Conservation (phyloP, 2,888 invertebrate genomes). For the Nomada hirtipes region DNA sequence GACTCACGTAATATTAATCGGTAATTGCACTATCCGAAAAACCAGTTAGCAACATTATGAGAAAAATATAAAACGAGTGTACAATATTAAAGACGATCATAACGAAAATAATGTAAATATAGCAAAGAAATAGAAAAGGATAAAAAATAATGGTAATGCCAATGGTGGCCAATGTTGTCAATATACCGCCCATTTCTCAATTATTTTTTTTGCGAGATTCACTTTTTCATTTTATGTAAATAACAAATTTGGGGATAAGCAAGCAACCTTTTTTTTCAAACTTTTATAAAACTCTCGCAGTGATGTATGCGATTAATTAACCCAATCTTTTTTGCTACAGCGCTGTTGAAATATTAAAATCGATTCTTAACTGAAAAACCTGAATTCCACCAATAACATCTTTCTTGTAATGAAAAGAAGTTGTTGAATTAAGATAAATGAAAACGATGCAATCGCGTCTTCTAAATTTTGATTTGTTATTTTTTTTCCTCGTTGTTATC, state of each 20-base stretch:
- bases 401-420: not conserved
- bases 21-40: slow-evolving; percentile 40
- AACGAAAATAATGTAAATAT: slow-evolving; percentile 52
- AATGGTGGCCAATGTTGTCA: slow-evolving; percentile 49
- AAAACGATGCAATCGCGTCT: not conserved
- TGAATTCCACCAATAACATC: no score
- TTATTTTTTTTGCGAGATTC: slow-evolving; percentile 23
- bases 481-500: not conserved
- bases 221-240: slow-evolving; percentile 22
- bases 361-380: no score
- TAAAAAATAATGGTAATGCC: slow-evolving; percentile 51
- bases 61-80: slow-evolving; percentile 46
- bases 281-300: no score
- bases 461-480: not conserved
- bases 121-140: slow-evolving; percentile 55
- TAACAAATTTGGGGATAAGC: slow-evolving; percentile 25
- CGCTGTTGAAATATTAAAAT: no score
- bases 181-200: slow-evolving; percentile 47
- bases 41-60: slow-evolving; percentile 47
- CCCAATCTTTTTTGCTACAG: no score
- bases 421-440: not conserved
- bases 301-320: no score
- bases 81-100: slow-evolving; percentile 51
- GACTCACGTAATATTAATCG: slow-evolving; percentile 45
- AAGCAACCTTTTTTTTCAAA: not conserved